These are phyloP conservation scores for Numida meleagris DNA, from an alignment of 2,113 vertebrate genomes.

Conservation along the genomic window DNA sequence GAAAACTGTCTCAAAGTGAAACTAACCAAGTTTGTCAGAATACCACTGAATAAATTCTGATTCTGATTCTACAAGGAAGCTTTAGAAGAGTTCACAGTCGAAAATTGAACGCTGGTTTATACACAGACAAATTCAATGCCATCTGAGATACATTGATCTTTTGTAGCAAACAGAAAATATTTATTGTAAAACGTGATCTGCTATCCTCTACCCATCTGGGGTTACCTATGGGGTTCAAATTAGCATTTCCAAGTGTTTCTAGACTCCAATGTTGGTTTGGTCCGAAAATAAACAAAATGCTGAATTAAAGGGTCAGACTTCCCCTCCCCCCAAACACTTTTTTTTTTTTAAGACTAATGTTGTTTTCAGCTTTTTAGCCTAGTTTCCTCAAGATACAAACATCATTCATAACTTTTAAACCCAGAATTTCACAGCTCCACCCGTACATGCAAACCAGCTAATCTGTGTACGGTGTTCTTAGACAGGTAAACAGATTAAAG, in stretches of 20 bases:
- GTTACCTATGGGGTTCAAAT: not conserved
- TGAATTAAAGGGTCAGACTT: not conserved
- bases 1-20: not conserved
- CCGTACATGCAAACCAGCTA: not conserved
- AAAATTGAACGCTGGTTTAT: not conserved
- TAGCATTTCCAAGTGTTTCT: not conserved
- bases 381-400: not conserved
- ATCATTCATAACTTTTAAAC: not conserved
- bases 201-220: not conserved
- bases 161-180: not conserved
- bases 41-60: not conserved
- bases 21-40: not conserved
- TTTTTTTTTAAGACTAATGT: not conserved
- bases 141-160: not conserved
- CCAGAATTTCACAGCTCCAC: fast-evolving
- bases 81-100: not conserved
- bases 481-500: not conserved
- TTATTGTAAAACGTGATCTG: not conserved
- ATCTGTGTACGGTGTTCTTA: not conserved
- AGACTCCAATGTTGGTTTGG: not conserved
- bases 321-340: not conserved
- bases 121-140: not conserved
- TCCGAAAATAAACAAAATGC: not conserved
- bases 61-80: not conserved
- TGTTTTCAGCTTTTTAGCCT: not conserved